Evolutionary conservation across 2,113 vertebrate species (phyloP), one percentile per base, ranked within the genome.

Genomic region (Podarcis muralis): DNA sequence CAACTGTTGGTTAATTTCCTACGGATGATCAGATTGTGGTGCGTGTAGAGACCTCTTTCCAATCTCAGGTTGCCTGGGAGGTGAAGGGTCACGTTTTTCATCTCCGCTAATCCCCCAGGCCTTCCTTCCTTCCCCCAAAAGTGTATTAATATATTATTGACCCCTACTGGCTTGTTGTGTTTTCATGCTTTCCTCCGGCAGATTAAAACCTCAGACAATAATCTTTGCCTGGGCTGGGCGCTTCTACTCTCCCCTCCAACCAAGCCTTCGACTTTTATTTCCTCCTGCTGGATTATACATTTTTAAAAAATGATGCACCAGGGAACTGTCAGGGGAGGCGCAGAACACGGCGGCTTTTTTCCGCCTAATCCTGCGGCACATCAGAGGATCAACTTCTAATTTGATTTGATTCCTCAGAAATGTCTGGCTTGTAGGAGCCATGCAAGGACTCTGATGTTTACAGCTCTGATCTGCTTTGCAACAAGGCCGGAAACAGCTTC

Each of bases 331-430:
- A 37, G 40, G 59, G 53, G 72, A 35, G 79, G 68, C 78, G 7
- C 13, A 32, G 76, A 77, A 83, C 62, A 76, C 2, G 71, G 35
- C 6, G 43, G 77, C 77, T 87, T 87, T 87, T 87, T 59, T 48
- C 76, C 1, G 23, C 43, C 43, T 80, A 81, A 81, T 81, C 77
- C 86, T n/a, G 1, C 30, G 37, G 85, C 76, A 78, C 85, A n/a
- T 81, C 86, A 72, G 77, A 37, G 66, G 77, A 87, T 81, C 86
- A 81, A 27, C 59, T 68, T 82, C 81, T 88, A 77, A 88, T 83
- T 88, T 83, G 87, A 83, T 88, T 77, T 88, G 81, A 88, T 77
- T 83, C 87, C 59, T 68, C 59, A 20, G 74, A 77, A 83, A 69
- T 20, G 62, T 76, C 68, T 5, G 6, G 48, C 59, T 35, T 27